Evolutionary conservation across 2,888 invertebrate genomes (phyloP), one percentile per base, ranked within the genome.

Genomic region (Plebejus anna): DNA sequence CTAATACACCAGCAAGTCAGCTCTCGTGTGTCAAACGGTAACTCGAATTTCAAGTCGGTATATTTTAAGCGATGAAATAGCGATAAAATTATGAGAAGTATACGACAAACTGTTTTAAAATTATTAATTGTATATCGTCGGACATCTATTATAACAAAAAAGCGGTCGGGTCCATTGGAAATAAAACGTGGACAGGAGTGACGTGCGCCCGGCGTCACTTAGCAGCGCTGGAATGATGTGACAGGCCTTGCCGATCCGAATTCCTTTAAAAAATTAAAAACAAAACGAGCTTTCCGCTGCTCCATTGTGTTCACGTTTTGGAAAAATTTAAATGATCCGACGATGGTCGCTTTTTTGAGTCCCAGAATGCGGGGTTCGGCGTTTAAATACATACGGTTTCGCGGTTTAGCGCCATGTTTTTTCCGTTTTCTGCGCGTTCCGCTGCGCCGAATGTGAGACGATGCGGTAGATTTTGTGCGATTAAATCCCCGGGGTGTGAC

Each of bases 131-230:
- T 86, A 87, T 87, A 88, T 85, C 86, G 86, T 88, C 84, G 85
- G 86, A 88, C 88, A 87, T 89, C 90, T 91, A 91, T 90, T 88
- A 89, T 90, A 89, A 91, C 88, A 92, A 93, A 92, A 92, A 93
- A 91, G 86, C 85, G 87, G 87, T 85, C 88, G 84, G 90, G 90
- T 89, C 91, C 89, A 88, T 90, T 90, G 89, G 90, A 92, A 94
- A 94, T 93, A 93, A 93, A 93, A 92, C 89, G 89, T 88, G 89
- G 89, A 83, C 84, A 83, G 85, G 88, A 90, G 86, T 92, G 93
- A 93, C 93, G 93, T 92, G 93, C 93, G 94, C 92, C 93, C 91
- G 91, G 92, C 93, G 92, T 93, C 94, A 93, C 94, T 93, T 92
- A 92, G 91, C 90, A 91, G 93, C 92, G 92, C 90, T 88, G 92